A percentile compares a stretch with the other conserved stretches of the same genome.
Evolutionary conservation across 2,888 invertebrate genomes (phyloP).

Genomic region (Uropetala carovei): DNA sequence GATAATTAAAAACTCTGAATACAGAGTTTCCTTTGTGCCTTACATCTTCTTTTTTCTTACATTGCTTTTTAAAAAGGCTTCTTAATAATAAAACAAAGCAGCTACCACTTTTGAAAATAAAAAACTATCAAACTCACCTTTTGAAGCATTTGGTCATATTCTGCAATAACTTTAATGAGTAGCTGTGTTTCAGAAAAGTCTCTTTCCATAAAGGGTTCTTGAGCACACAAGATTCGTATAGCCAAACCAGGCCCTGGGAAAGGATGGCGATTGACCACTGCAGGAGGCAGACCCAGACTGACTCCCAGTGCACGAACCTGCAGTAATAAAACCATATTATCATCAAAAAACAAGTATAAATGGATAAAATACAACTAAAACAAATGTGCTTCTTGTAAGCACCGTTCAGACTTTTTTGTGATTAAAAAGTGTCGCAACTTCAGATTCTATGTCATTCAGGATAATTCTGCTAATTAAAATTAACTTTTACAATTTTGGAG

Average conservation of each 20-base stretch:
- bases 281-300: constrained; percentile 91
- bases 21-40: too few relatives aligned
- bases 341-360: constrained; percentile 44
- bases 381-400: too few relatives aligned
- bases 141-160: constrained; percentile 92
- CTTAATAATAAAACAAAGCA: too few relatives aligned
- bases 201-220: constrained; percentile 94
- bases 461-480: too few relatives aligned
- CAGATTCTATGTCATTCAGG: too few relatives aligned
- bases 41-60: too few relatives aligned
- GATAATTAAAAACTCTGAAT: too few relatives aligned
- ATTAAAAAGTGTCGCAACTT: too few relatives aligned
- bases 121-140: constrained; percentile 76
- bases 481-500: too few relatives aligned
- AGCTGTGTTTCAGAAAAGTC: constrained; percentile 98
- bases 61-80: too few relatives aligned
- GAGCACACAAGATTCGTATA: constrained; percentile 96
- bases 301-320: constrained; percentile 89
- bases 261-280: constrained; percentile 95
- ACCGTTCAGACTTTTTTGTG: too few relatives aligned
- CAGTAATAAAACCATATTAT: constrained; percentile 37
- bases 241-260: constrained; percentile 99
- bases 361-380: too few relatives aligned
- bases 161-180: constrained; percentile 95
- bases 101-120: background rate